These are phyloP conservation scores for Amaurobius ferox DNA, from an alignment of 2,888 invertebrate species.

Conservation along the genomic window DNA sequence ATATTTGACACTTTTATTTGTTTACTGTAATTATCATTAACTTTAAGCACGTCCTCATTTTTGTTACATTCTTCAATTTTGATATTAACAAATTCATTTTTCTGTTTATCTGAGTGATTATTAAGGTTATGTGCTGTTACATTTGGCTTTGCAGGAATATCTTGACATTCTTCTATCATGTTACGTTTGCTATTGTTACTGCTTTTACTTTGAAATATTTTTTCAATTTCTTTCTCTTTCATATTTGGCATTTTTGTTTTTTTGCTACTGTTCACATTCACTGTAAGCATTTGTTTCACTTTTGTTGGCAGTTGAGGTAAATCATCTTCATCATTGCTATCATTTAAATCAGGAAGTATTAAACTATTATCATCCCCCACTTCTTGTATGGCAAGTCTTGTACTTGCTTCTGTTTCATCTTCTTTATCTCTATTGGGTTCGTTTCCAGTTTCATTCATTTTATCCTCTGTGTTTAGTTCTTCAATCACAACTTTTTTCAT, in stretches of 20 bases:
- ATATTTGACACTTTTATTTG: too few species aligned
- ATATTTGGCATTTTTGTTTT: neutral
- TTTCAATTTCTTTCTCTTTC: too few species aligned
- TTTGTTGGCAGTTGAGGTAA: neutral
- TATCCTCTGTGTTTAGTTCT: neutral
- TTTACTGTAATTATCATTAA: too few species aligned
- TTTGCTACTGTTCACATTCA: neutral
- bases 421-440: neutral
- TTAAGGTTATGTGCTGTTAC: too few species aligned
- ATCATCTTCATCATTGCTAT: neutral
- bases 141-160: too few species aligned
- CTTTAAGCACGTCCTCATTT: too few species aligned
- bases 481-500: neutral
- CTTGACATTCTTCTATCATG: too few species aligned
- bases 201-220: too few species aligned
- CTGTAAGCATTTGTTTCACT: neutral
- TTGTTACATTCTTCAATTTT: too few species aligned
- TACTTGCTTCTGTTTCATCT: neutral
- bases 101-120: too few species aligned
- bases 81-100: too few species aligned
- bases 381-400: neutral
- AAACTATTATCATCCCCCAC: neutral
- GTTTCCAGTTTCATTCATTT: neutral
- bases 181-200: too few species aligned
- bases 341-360: neutral